Conservation (phyloP, 2,888 invertebrate genomes). For the Chloroclystis v-ata region DNA sequence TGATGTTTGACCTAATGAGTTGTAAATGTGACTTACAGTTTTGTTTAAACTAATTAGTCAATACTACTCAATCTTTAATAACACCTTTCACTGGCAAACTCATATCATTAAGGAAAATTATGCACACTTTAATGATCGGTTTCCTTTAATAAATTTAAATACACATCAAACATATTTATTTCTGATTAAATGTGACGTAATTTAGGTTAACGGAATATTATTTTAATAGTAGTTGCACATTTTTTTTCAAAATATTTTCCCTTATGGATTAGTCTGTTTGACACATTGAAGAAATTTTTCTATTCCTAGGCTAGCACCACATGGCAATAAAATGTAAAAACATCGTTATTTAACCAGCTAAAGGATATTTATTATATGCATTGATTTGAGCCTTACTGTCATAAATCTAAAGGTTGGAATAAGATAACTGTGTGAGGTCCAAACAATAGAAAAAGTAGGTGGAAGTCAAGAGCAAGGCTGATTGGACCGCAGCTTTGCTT, state of each 20-base stretch:
- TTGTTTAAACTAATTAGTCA: not conserved
- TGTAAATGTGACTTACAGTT: too few relatives aligned
- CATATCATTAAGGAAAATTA: slow-evolving; percentile 9
- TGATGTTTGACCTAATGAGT: too few relatives aligned
- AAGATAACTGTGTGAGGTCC: not conserved
- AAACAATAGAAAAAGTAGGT: slow-evolving; percentile 2
- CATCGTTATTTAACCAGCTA: too few relatives aligned
- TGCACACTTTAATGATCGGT: slow-evolving; percentile 10
- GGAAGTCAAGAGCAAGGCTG: slow-evolving; percentile 15
- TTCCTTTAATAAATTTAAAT: slow-evolving; percentile 18
- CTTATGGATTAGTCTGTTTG: too few relatives aligned
- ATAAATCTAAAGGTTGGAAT: too few relatives aligned
- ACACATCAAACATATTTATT: slow-evolving; percentile 10
- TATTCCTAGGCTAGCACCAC: too few relatives aligned
- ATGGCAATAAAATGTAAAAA: too few relatives aligned
- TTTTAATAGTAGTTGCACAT: too few relatives aligned
- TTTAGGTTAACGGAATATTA: slow-evolving; percentile 22
- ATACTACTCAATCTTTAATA: slow-evolving; percentile 7
- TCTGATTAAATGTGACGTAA: slow-evolving; percentile 22
- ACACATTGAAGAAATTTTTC: too few relatives aligned
- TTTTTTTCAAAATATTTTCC: too few relatives aligned
- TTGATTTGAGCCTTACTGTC: not conserved
- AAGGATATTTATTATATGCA: not conserved
- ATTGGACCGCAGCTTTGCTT: slow-evolving; percentile 23
- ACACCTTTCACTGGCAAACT: slow-evolving; percentile 18